Evolutionary conservation across 2,888 invertebrate genomes (phyloP).

Genomic region (Agrenia bidenticulata): DNA sequence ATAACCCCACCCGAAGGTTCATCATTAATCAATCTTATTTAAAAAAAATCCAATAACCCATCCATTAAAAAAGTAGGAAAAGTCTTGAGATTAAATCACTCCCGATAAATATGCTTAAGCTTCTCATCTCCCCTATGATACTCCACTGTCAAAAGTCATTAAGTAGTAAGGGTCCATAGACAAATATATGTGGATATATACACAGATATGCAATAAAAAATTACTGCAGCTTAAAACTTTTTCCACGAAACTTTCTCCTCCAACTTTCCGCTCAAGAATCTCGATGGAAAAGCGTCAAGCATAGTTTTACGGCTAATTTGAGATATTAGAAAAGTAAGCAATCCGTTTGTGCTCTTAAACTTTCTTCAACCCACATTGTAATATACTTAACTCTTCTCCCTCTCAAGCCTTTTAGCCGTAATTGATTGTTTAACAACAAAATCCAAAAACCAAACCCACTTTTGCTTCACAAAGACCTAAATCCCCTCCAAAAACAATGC

Average conservation of each 20-base stretch:
- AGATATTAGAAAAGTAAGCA: not conserved
- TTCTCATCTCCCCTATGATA: too few relatives aligned
- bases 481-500: not conserved
- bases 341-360: not conserved
- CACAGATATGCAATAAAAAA: too few relatives aligned
- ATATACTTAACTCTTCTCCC: not conserved
- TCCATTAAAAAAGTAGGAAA: not conserved
- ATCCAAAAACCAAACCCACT: not conserved
- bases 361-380: not conserved
- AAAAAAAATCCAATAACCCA: not conserved
- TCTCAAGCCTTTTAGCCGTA: not conserved
- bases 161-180: too few relatives aligned
- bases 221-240: too few relatives aligned
- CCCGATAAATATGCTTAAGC: too few relatives aligned
- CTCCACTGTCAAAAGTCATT: too few relatives aligned
- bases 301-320: too few relatives aligned
- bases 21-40: not conserved
- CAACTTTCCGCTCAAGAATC: too few relatives aligned
- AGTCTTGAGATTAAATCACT: too few relatives aligned
- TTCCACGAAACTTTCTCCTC: too few relatives aligned
- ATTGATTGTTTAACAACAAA: constrained; percentile 9
- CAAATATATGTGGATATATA: too few relatives aligned
- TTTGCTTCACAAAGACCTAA: not conserved
- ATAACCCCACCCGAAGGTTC: not conserved
- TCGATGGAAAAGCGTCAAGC: too few relatives aligned